Base-by-base conservation (phyloP, 1,140 invertebrate genomes). In the Triops longicaudatus region DNA sequence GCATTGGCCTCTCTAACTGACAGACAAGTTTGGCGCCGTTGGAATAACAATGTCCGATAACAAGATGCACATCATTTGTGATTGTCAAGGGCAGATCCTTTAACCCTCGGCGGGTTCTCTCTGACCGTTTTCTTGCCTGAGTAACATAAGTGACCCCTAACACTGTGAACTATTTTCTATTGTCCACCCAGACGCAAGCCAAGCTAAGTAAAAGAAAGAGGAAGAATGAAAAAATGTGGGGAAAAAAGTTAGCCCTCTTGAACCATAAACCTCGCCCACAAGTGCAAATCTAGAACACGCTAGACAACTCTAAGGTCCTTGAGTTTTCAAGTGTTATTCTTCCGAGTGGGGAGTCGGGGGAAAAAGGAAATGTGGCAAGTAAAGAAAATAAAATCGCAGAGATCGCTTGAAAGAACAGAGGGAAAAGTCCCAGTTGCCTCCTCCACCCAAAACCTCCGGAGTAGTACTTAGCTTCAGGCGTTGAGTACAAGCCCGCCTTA, bases 21-120 rank as follows among this genome's bases (percentile, higher is more conserved):
- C 50, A 63, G 50, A 63, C 50, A 63, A 63, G 50, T 63, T 63
- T 63, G 50, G 50, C 50, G 50, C 50, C 50, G 50, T 63, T 22
- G 50, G 50, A 63, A 63, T 63, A 63, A 63, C 50, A 63, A 63
- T 63, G 50, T 63, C 50, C 50, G 50, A 63, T 63, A 63, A 63
- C 50, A 63, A 63, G 50, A 63, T 63, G 50, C 50, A 63, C 50
- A 22, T 63, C 50, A 63, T 63, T 63, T 63, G 50, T 63, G 50
- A 63, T 63, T 63, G 50, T 63, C 50, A 63, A 63, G 50, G 50
- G 50, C 50, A 63, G 50, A 63, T 63, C 50, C 50, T 22, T 63
- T 63, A 63, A 63, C 50, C 50, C 17, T 22, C 50, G 22, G 3
- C 17, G 50, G 22, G 14, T 63, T 63, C 50, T 3, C 50, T 63